Evolutionary conservation across 1,140 invertebrate genomes (phyloP), one percentile per base, ranked within the genome.

Genomic region (Hylaeus volcanicus): DNA sequence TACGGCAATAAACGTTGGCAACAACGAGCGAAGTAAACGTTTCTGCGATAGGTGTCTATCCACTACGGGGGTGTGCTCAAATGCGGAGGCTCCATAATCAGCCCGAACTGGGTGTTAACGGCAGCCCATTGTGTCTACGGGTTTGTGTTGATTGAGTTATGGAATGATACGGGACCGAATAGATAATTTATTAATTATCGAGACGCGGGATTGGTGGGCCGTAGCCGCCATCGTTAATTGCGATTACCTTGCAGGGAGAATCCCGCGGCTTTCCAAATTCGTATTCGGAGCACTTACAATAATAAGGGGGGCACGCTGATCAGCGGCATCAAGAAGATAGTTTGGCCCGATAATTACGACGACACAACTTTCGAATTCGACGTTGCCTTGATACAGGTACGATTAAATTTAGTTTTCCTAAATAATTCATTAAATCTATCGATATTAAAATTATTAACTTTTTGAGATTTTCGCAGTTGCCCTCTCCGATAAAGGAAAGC

Each of bases 351-450:
- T 1, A 41, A 77, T 5, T 95, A 93, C 86, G 86, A 93, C 43
- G 6, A 75, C 0, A 71, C 77, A n/a, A 91, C 90, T 2, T 90
- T 88, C 65, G 92, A 95, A 77, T 93, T 94, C 82, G 95, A 95
- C 84, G 90, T 94, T 5, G 93, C 92, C 14, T 74, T 95, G n/a
- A 87, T 95, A 26, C 70, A 88, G 77, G 89, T 94, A 48, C 8
- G 75, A 48, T 2, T 71, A 11, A 26, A 26, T 26, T 26, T 26
- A 26, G 26, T 26, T 26, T 26, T 26, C 26, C 26, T 26, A 26
- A 26, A 26, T 26, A 0, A 26, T 26, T 26, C 26, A 26, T 26
- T 26, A 26, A 26, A 26, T 26, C 26, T 26, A 26, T 26, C 26
- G 26, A 26, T 26, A 26, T 26, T 26, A 26, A 26, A 26, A 26